These are phyloP conservation scores for Ernsta delagoae DNA, from an alignment of 2,888 invertebrate genomes.

Conservation along the genomic window DNA sequence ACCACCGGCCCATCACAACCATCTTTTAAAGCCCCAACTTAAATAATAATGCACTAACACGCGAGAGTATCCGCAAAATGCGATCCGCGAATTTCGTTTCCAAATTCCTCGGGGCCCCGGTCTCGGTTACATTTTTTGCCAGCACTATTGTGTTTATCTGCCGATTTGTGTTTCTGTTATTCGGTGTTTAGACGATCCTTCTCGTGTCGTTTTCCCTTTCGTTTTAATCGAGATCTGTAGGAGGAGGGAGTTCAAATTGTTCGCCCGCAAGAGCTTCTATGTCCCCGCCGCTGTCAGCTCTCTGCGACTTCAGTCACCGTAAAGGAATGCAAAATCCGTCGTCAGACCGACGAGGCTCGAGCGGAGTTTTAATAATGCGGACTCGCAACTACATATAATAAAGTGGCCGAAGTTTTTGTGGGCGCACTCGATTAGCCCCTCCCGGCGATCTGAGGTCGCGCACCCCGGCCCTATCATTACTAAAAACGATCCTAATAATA, in stretches of 20 bases:
- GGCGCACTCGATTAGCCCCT: slow-evolving; percentile 67
- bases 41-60: slow-evolving; percentile 85
- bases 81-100: slow-evolving; percentile 81
- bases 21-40: slow-evolving; percentile 77
- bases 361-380: slow-evolving; percentile 54
- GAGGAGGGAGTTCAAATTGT: slow-evolving; percentile 63
- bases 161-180: slow-evolving; percentile 64
- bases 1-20: slow-evolving; percentile 68
- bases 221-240: slow-evolving; percentile 43
- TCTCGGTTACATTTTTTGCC: slow-evolving; percentile 68
- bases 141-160: slow-evolving; percentile 72
- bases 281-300: slow-evolving; percentile 41
- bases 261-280: slow-evolving; percentile 41
- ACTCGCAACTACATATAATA: slow-evolving; percentile 70
- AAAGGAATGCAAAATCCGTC: slow-evolving; percentile 67
- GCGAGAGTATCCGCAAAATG: slow-evolving; percentile 83
- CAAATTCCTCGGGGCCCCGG: slow-evolving; percentile 70
- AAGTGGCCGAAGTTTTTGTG: slow-evolving; percentile 75
- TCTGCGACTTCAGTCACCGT: slow-evolving; percentile 54
- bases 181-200: slow-evolving; percentile 50
- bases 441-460: slow-evolving; percentile 73
- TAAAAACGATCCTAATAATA: slow-evolving; percentile 82
- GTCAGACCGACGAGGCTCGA: slow-evolving; percentile 46
- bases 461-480: slow-evolving; percentile 79
- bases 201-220: slow-evolving; percentile 51